phyloP scores from a whole-genome alignment of 2,797 vertebrate species.

The Poecilia gillii region DNA sequence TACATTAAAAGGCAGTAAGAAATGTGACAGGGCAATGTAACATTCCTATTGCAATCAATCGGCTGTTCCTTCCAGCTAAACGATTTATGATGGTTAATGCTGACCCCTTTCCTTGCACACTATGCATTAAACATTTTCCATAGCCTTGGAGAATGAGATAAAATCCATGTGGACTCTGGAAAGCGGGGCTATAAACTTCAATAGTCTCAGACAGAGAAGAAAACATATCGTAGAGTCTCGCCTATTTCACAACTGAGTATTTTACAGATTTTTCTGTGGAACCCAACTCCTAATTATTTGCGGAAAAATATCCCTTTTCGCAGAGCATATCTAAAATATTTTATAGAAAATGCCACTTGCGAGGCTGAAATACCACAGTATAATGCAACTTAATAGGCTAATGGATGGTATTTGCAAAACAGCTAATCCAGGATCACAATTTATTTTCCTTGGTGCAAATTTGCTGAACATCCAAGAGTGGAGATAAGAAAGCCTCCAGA shows the following conservation, averaged over 20 bases:
- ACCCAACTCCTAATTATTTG: not conserved
- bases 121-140: constrained; percentile 5
- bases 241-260: not conserved
- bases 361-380: not conserved
- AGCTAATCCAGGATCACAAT: not conserved
- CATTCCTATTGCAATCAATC: constrained; percentile 45
- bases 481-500: not conserved
- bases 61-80: constrained; percentile 32
- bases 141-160: constrained; percentile 19
- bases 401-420: not conserved
- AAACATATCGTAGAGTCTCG: not conserved
- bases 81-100: constrained; percentile 18
- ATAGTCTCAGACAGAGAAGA: constrained; percentile 5
- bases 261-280: not conserved
- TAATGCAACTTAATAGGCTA: not conserved
- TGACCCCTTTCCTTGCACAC: constrained; percentile 19
- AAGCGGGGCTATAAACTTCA: constrained; percentile 4
- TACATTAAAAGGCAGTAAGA: constrained; percentile 38
- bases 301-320: not conserved
- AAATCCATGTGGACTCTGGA: not conserved
- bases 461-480: not conserved
- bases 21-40: constrained; percentile 36
- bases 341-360: not conserved
- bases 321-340: not conserved
- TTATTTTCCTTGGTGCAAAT: not conserved